phyloP scores from a whole-genome alignment of 2,888 invertebrate species.

The Dastarcus helophoroides region DNA sequence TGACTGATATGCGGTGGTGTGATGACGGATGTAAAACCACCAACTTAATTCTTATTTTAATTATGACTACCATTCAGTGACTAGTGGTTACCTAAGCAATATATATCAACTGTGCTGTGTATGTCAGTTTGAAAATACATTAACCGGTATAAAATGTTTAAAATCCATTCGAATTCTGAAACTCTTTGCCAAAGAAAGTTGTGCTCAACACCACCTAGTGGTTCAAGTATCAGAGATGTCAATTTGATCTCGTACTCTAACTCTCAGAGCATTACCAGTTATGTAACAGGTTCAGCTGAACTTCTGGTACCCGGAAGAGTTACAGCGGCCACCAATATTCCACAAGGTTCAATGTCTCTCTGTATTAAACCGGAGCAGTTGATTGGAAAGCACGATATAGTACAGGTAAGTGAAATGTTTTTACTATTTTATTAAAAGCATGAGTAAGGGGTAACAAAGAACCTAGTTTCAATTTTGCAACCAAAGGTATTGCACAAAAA shows the following conservation, averaged over 20 bases:
- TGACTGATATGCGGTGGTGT: slow-evolving; percentile 25
- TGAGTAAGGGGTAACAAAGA: neutral
- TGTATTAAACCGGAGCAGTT: slow-evolving; percentile 26
- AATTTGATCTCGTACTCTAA: neutral
- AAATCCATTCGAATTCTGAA: slow-evolving; percentile 2
- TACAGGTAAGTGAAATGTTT: slow-evolving; percentile 26
- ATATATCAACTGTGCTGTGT: slow-evolving; percentile 16
- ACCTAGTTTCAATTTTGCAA: too few relatives aligned
- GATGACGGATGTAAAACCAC: slow-evolving; percentile 27
- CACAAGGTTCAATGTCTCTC: slow-evolving; percentile 29
- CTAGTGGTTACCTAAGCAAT: slow-evolving; percentile 9
- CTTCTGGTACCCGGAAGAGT: slow-evolving; percentile 31
- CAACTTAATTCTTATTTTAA: slow-evolving; percentile 24
- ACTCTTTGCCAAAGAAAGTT: slow-evolving; percentile 14
- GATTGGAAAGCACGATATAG: slow-evolving; percentile 29
- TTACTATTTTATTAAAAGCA: slow-evolving; percentile 1
- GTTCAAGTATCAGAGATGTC: slow-evolving; percentile 15
- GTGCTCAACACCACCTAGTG: slow-evolving; percentile 24
- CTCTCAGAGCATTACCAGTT: slow-evolving; percentile 18
- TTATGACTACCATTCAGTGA: slow-evolving; percentile 22
- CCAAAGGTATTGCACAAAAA: neutral
- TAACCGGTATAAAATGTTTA: slow-evolving; percentile 1
- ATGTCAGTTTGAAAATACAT: slow-evolving; percentile 13
- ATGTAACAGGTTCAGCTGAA: slow-evolving; percentile 23
- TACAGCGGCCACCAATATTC: slow-evolving; percentile 27